Percentiles rank a stretch among this genome's conserved stretches.
These are phyloP conservation scores for Zygaena filipendulae DNA, from an alignment of 2,888 invertebrate species.

Conservation along the genomic window DNA sequence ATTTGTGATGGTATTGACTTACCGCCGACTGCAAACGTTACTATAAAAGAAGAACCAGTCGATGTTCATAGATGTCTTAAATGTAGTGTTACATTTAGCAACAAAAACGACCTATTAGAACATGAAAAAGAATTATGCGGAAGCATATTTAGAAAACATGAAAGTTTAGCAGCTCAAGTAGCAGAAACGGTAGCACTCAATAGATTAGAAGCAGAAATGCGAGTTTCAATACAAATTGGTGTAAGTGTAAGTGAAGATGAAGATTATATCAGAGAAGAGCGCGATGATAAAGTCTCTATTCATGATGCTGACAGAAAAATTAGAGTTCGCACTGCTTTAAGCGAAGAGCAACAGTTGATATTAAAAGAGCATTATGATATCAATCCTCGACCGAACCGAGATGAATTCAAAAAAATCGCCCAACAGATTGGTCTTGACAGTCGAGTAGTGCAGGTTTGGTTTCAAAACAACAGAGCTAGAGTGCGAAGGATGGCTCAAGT, in stretches of 20 bases:
- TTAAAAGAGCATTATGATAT: conserved; percentile 89
- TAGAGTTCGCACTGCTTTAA: conserved; percentile 92
- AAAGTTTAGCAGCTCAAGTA: conserved; percentile 82
- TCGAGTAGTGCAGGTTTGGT: conserved; percentile 93
- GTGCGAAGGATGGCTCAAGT: conserved; percentile 76
- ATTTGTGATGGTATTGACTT: conserved; percentile 47
- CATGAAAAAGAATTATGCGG: conserved; percentile 77
- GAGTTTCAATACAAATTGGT: conserved; percentile 58
- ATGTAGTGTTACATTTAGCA: conserved; percentile 70
- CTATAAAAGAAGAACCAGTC: conserved; percentile 46
- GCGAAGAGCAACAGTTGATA: conserved; percentile 91
- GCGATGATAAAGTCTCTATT: conserved; percentile 64
- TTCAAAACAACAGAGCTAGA: conserved; percentile 93
- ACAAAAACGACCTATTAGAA: conserved; percentile 71
- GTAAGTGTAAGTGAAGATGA: conserved; percentile 73
- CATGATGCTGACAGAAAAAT: conserved; percentile 81
- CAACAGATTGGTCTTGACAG: conserved; percentile 79
- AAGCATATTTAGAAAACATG: conserved; percentile 70
- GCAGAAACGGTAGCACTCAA: conserved; percentile 73
- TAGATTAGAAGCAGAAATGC: conserved; percentile 57
- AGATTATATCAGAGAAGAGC: conserved; percentile 57
- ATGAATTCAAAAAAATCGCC: conserved; percentile 92
- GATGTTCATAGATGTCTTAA: conserved; percentile 63
- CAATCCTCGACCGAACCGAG: conserved; percentile 94
- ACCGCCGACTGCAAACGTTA: conserved; percentile 31